These are phyloP conservation scores for Onthophagus sagittarius DNA, from an alignment of 2,888 invertebrate genomes.

Conservation along the genomic window DNA sequence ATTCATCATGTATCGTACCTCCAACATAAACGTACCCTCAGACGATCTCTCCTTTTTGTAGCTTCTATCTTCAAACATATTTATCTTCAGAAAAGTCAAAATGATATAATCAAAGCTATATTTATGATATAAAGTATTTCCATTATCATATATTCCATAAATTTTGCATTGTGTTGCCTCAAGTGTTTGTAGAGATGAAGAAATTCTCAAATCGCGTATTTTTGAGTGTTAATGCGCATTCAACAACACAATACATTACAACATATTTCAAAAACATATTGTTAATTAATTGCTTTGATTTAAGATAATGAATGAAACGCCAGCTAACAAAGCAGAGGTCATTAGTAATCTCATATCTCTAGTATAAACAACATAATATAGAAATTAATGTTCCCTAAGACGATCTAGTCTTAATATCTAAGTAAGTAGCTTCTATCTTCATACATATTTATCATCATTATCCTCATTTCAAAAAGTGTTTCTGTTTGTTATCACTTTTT, in stretches of 20 bases:
- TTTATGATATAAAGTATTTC: no score
- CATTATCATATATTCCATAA: slow-evolving; percentile 18
- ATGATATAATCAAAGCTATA: slow-evolving; percentile 20
- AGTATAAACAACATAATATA: slow-evolving; percentile 6
- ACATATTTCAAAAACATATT: background rate
- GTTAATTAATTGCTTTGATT: no score
- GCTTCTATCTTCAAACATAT: no score
- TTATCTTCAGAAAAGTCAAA: slow-evolving; percentile 11
- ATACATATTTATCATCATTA: no score
- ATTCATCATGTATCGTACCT: no score
- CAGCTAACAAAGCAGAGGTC: background rate
- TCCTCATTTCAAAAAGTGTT: no score
- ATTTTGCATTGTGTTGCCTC: slow-evolving; percentile 12
- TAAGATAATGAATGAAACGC: background rate
- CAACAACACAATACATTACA: slow-evolving; percentile 13
- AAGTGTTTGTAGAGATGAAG: slow-evolving; percentile 15
- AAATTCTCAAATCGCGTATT: slow-evolving; percentile 7
- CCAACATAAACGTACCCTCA: no score
- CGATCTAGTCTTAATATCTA: no score
- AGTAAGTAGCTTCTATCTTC: no score
- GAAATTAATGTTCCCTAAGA: no score
- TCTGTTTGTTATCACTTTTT: no score
- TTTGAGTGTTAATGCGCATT: slow-evolving; percentile 13
- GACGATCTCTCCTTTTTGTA: no score
- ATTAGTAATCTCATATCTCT: slow-evolving; percentile 13